Conservation (phyloP, 2,113 vertebrate species). For the Lepisosteus oculatus region DNA sequence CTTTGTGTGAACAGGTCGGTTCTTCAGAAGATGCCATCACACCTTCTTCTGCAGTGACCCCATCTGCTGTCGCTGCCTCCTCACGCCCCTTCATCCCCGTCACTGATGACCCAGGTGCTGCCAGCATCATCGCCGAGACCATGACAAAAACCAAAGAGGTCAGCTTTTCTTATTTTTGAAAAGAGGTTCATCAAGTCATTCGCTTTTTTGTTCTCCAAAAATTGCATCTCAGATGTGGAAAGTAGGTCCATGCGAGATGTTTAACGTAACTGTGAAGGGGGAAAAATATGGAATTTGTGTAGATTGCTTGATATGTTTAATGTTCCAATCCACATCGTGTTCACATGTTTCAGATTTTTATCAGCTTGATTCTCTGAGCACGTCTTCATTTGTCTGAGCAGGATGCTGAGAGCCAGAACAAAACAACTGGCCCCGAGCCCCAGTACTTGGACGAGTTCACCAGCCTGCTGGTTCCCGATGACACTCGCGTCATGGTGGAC, state of each 20-base stretch:
- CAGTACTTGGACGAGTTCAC: slow-evolving; percentile 96
- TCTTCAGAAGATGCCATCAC: slow-evolving; percentile 88
- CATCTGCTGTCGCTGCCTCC: slow-evolving; percentile 82
- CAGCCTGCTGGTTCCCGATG: slow-evolving; percentile 85
- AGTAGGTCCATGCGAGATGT: too few species aligned
- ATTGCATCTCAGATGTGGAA: too few species aligned
- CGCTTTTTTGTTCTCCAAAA: too few species aligned
- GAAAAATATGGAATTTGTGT: too few species aligned
- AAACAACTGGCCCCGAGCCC: slow-evolving; percentile 83
- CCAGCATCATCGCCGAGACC: slow-evolving; percentile 97
- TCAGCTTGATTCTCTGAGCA: too few species aligned
- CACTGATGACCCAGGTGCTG: slow-evolving; percentile 94
- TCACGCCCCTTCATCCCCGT: slow-evolving; percentile 96
- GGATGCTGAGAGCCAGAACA: slow-evolving; percentile 91
- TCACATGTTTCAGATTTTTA: too few species aligned
- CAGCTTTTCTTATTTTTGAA: slow-evolving; percentile 18
- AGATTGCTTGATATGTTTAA: too few species aligned
- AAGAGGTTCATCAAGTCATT: too few species aligned
- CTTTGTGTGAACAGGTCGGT: slow-evolving; percentile 60
- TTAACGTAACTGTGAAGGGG: too few species aligned
- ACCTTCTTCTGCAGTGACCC: slow-evolving; percentile 87
- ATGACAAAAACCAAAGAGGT: slow-evolving; percentile 98
- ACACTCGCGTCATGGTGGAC: slow-evolving; percentile 92
- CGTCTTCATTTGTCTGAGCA: slow-evolving; percentile 42
- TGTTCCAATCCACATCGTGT: too few species aligned